Evolutionary conservation across 2,888 invertebrate genomes (phyloP).

Genomic region (Eristalinus sepulchralis): DNA sequence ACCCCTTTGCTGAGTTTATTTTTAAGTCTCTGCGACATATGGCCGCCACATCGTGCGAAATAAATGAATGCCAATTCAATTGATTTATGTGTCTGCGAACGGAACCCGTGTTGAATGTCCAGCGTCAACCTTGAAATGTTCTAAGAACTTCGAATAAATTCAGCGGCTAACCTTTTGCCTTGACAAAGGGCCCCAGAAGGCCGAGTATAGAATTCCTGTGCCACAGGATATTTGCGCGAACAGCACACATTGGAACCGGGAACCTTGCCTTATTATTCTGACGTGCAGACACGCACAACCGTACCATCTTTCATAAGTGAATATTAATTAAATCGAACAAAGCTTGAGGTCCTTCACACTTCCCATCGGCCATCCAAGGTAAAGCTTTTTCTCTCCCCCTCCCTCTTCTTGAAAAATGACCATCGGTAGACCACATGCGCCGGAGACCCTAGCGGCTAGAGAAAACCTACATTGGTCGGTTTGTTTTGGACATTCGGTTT

Average conservation of each 20-base stretch:
- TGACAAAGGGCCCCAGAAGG: constrained; percentile 48
- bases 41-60: constrained; percentile 28
- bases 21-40: constrained; percentile 49
- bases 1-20: constrained; percentile 2
- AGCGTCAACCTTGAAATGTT: constrained; percentile 27
- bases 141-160: constrained; percentile 27
- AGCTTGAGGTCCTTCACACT: constrained; percentile 17
- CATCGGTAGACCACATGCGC: constrained; percentile 60
- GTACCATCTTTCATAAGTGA: constrained; percentile 13
- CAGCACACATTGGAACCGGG: constrained; percentile 7
- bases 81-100: constrained; percentile 53
- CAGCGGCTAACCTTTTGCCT: constrained; percentile 57
- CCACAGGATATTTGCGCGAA: constrained; percentile 12
- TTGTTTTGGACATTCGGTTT: constrained; percentile 71
- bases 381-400: constrained; percentile 42
- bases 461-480: constrained; percentile 46
- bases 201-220: constrained; percentile 6
- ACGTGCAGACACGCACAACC: constrained; percentile 54
- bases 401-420: constrained; percentile 28
- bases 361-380: background rate
- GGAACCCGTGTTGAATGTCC: constrained; percentile 16
- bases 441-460: constrained; percentile 38
- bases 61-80: constrained; percentile 31
- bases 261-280: constrained; percentile 24
- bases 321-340: constrained; percentile 27